Evolutionary conservation across 1,140 invertebrate species (phyloP).

Genomic region (Bombus huntii): DNA sequence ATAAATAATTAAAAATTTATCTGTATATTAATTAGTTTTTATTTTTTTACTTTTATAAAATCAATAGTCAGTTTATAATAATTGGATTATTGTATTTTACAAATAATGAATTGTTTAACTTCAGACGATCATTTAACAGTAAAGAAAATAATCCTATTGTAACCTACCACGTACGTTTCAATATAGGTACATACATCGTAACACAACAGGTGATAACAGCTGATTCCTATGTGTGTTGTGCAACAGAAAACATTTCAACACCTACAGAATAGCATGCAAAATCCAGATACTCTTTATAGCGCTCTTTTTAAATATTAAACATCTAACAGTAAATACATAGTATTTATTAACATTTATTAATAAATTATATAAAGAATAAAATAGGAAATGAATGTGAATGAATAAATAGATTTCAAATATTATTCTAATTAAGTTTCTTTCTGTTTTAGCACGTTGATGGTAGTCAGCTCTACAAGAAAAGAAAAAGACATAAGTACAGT

Average conservation of each 20-base stretch:
- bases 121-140: neutral
- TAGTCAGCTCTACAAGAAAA: neutral
- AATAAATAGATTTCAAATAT: neutral
- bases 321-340: neutral
- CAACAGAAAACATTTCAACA: neutral
- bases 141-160: conserved; percentile 29
- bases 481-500: neutral
- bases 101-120: neutral
- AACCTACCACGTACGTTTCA: neutral
- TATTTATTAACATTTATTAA: neutral
- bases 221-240: conserved; percentile 11
- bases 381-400: too few relatives aligned
- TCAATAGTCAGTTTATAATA: neutral
- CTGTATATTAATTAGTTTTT: neutral
- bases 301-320: neutral
- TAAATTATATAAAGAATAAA: neutral
- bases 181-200: conserved; percentile 8
- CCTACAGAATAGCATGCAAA: neutral
- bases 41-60: neutral
- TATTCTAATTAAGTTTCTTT: neutral
- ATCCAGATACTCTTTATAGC: neutral
- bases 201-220: conserved; percentile 47
- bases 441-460: neutral
- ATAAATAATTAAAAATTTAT: neutral
- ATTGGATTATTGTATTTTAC: neutral